A percentile compares a stretch with the other conserved stretches of the same genome.
Conservation (phyloP, 1,140 invertebrate genomes). For the Chlorops oryzae region DNA sequence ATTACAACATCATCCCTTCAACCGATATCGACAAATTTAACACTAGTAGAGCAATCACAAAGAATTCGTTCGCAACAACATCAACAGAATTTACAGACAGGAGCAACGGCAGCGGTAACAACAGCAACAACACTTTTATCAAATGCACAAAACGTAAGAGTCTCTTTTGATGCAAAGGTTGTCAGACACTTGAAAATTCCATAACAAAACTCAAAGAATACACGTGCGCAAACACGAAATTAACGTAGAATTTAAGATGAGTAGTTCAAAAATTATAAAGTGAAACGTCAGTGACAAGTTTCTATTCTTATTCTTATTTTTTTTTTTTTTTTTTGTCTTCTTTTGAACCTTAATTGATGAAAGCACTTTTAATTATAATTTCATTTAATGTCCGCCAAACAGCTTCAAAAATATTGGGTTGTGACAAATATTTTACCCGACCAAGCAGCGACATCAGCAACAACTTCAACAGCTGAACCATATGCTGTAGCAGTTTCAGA, state of each 20-base stretch:
- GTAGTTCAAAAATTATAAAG: neutral
- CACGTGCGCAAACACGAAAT: too few relatives aligned
- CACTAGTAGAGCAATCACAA: too few relatives aligned
- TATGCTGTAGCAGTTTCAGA: constrained; percentile 9
- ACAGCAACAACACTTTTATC: constrained; percentile 7
- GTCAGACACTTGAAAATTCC: neutral
- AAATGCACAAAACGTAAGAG: constrained; percentile 15
- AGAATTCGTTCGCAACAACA: constrained; percentile 1
- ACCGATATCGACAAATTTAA: too few relatives aligned
- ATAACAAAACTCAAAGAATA: too few relatives aligned
- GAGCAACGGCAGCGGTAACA: too few relatives aligned
- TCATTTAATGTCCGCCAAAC: too few relatives aligned
- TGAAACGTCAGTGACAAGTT: neutral
- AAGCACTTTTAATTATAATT: neutral
- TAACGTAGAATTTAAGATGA: neutral
- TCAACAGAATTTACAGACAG: too few relatives aligned
- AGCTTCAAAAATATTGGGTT: constrained; percentile 24
- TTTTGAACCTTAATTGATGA: neutral
- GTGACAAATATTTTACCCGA: constrained; percentile 18
- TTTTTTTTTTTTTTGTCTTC: neutral
- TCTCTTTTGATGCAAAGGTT: constrained; percentile 1
- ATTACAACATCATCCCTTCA: too few relatives aligned
- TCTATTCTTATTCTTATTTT: constrained; percentile 3
- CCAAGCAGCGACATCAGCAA: constrained; percentile 6
- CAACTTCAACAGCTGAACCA: constrained; percentile 7